Conservation (phyloP, 1,140 invertebrate species). For the Eufriesea mexicana region DNA sequence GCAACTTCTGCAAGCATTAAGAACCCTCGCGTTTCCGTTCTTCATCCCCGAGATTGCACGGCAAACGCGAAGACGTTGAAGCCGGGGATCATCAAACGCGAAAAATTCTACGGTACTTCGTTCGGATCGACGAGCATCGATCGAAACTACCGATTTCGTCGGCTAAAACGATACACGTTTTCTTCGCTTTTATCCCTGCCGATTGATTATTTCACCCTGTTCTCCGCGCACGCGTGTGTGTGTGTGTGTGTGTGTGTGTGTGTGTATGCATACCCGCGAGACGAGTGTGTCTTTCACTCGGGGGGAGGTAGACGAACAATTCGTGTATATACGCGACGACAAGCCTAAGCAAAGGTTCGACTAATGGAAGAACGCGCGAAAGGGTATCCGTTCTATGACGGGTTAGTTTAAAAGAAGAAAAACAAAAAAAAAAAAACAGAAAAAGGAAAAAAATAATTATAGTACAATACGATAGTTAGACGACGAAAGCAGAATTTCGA, state of each 20-base stretch:
- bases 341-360: slow-evolving; percentile 56
- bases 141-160: neutral
- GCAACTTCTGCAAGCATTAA: neutral
- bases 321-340: slow-evolving; percentile 8
- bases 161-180: neutral
- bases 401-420: slow-evolving; percentile 39
- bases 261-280: slow-evolving; percentile 7
- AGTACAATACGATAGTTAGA: slow-evolving; percentile 44
- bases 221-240: neutral
- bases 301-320: slow-evolving; percentile 17
- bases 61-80: neutral
- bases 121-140: neutral
- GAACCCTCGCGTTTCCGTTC: neutral
- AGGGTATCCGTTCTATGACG: slow-evolving; percentile 15
- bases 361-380: slow-evolving; percentile 48
- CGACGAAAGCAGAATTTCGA: slow-evolving; percentile 48
- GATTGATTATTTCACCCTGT: slow-evolving; percentile 25
- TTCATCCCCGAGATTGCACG: neutral
- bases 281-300: slow-evolving; percentile 21
- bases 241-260: neutral
- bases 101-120: neutral
- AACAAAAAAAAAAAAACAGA: neutral
- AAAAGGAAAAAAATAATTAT: slow-evolving; percentile 14
- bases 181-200: slow-evolving; percentile 18
- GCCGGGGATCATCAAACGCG: neutral